These are phyloP conservation scores for Barypeithes pellucidus DNA, from an alignment of 2,888 invertebrate genomes.

Conservation along the genomic window DNA sequence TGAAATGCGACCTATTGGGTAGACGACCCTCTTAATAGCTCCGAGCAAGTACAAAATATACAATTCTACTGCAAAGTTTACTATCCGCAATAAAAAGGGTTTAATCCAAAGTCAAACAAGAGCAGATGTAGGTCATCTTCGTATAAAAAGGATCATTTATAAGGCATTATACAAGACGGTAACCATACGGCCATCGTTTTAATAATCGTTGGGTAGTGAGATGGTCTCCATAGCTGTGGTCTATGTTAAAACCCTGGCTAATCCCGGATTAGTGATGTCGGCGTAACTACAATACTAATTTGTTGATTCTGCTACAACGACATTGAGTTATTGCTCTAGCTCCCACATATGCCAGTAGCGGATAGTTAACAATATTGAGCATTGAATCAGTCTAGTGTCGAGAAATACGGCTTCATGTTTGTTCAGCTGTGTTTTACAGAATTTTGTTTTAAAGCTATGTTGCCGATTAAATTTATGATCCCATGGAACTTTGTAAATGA, in stretches of 20 bases:
- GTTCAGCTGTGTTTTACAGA: slow-evolving; percentile 51
- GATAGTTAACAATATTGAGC: slow-evolving; percentile 60
- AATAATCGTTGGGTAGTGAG: slow-evolving; percentile 57
- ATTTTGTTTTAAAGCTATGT: slow-evolving; percentile 48
- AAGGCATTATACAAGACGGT: slow-evolving; percentile 58
- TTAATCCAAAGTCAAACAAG: slow-evolving; percentile 10
- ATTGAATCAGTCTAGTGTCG: slow-evolving; percentile 58
- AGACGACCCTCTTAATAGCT: too few species aligned
- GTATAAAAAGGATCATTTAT: slow-evolving; percentile 50
- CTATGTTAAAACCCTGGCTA: slow-evolving; percentile 69
- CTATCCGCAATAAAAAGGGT: slow-evolving; percentile 3
- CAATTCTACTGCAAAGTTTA: not conserved
- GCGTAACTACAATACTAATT: slow-evolving; percentile 72
- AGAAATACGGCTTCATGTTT: slow-evolving; percentile 56
- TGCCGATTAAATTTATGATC: slow-evolving; percentile 43
- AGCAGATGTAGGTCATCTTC: slow-evolving; percentile 43
- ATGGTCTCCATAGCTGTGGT: slow-evolving; percentile 66
- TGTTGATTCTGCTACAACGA: slow-evolving; percentile 71
- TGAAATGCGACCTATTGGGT: too few species aligned
- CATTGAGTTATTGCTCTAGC: slow-evolving; percentile 70
- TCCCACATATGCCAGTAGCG: slow-evolving; percentile 62
- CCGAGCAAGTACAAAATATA: slow-evolving; percentile 5
- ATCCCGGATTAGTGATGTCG: slow-evolving; percentile 71
- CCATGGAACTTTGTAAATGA: slow-evolving; percentile 41
- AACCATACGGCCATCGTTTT: slow-evolving; percentile 58